Percentiles rank a stretch among this genome's conserved stretches.
phyloP scores from a whole-genome alignment of 2,888 invertebrate genomes.

The Siphlonurus alternatus region DNA sequence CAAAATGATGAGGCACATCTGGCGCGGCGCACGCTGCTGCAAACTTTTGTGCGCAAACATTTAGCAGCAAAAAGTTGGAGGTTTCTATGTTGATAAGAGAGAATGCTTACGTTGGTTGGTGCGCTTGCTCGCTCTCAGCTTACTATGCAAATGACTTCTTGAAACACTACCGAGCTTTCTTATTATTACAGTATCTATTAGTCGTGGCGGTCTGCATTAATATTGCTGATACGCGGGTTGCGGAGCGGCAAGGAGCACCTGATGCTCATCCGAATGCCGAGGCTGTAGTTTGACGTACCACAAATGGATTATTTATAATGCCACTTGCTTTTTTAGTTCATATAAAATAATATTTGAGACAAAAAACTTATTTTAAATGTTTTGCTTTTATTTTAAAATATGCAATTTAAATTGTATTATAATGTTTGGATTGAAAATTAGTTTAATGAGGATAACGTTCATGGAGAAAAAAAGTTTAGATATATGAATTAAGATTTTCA shows the following conservation, averaged over 20 bases:
- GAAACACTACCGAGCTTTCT: background rate
- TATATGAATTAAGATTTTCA: no score
- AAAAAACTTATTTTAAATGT: no score
- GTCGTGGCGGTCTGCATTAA: background rate
- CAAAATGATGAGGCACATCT: background rate
- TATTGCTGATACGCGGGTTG: background rate
- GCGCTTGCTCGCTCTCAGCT: background rate
- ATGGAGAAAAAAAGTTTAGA: no score
- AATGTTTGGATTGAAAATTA: no score
- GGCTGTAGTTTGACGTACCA: no score
- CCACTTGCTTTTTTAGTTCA: no score
- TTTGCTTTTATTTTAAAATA: no score
- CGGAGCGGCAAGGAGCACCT: background rate
- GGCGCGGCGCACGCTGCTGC: background rate
- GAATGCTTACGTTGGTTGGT: no score
- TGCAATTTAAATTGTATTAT: no score
- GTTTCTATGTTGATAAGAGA: background rate
- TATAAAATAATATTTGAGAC: no score
- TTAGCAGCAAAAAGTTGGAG: background rate
- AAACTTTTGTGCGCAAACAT: slow-evolving; percentile 1
- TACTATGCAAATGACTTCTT: slow-evolving; percentile 3
- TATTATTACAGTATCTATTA: slow-evolving; percentile 3
- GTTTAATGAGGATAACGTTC: no score
- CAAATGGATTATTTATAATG: no score
- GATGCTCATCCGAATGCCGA: background rate